Conservation (phyloP, 2,797 vertebrate genomes). For the Gadopsis bispinosus region DNA sequence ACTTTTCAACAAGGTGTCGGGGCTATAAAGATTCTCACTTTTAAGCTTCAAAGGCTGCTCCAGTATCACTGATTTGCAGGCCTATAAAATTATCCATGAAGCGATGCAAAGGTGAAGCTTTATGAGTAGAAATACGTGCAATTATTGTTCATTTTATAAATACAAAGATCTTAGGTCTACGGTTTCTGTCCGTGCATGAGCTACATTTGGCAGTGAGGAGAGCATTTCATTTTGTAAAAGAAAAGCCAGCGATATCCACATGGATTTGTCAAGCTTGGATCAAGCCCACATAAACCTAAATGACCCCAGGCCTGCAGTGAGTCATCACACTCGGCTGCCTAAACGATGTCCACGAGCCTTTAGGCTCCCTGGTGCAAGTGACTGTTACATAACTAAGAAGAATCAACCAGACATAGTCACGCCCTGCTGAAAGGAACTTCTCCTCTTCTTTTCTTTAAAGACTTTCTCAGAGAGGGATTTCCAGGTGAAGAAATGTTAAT, state of each 20-base stretch:
- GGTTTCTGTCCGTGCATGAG: slow-evolving; percentile 37
- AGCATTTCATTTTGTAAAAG: slow-evolving; percentile 28
- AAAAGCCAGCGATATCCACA: slow-evolving; percentile 52
- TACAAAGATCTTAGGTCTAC: slow-evolving; percentile 6
- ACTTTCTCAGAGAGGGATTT: slow-evolving; percentile 29
- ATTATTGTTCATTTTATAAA: slow-evolving; percentile 36
- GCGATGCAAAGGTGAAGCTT: slow-evolving; percentile 6
- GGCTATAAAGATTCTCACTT: slow-evolving; percentile 32
- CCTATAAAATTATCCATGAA: slow-evolving; percentile 37
- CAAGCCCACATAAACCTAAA: slow-evolving; percentile 67
- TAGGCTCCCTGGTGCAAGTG: slow-evolving; percentile 50
- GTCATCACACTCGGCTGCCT: slow-evolving; percentile 68
- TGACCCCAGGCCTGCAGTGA: slow-evolving; percentile 63
- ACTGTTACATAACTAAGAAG: slow-evolving; percentile 72
- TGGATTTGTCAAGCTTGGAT: slow-evolving; percentile 71
- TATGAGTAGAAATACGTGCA: slow-evolving; percentile 31
- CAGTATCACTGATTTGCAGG: slow-evolving; percentile 30
- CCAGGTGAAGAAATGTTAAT: slow-evolving; percentile 32
- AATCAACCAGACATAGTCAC: slow-evolving; percentile 62
- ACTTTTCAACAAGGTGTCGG: slow-evolving; percentile 41
- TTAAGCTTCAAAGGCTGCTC: slow-evolving; percentile 18
- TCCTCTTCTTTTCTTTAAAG: slow-evolving; percentile 30
- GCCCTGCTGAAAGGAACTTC: slow-evolving; percentile 59
- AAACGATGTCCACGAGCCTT: slow-evolving; percentile 57
- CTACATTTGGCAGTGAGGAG: slow-evolving; percentile 37